Percentiles rank a stretch among this genome's conserved stretches.
These are phyloP conservation scores for Callochromis pleurospilus DNA, from an alignment of 2,113 vertebrate genomes.

Conservation along the genomic window DNA sequence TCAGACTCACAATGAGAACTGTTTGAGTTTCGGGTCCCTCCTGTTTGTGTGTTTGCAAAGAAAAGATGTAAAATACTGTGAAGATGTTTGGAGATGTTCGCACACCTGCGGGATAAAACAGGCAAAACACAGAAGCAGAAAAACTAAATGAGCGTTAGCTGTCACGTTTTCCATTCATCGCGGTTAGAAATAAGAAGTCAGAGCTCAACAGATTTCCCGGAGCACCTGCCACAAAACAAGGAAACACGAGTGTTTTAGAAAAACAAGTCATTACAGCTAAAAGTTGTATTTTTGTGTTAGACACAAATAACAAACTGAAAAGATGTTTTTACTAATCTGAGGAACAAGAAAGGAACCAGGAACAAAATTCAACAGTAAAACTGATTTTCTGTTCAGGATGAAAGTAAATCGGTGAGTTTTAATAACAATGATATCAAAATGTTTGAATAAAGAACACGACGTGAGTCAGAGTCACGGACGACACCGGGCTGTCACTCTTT, in stretches of 20 bases:
- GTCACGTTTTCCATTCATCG: neutral
- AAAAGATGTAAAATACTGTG: rapidly evolving
- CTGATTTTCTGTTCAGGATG: neutral
- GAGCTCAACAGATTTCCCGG: neutral
- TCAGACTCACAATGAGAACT: rapidly evolving
- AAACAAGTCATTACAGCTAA: rapidly evolving
- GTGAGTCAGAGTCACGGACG: neutral
- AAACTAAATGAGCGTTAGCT: rapidly evolving
- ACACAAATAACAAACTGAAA: neutral
- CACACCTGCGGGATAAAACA: rapidly evolving
- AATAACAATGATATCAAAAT: rapidly evolving
- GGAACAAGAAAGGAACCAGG: neutral
- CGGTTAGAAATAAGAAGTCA: neutral
- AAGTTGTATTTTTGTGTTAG: neutral
- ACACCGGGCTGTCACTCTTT: neutral
- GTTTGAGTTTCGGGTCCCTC: neutral
- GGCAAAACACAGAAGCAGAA: neutral
- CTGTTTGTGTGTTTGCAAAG: neutral
- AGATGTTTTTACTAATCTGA: neutral
- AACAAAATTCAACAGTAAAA: rapidly evolving
- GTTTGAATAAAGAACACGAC: neutral
- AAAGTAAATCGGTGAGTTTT: neutral
- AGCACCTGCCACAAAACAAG: neutral
- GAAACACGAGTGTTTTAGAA: neutral
- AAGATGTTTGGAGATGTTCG: neutral